Evolutionary conservation across 2,797 vertebrate species (phyloP).

Genomic region (Spondyliosoma cantharus): DNA sequence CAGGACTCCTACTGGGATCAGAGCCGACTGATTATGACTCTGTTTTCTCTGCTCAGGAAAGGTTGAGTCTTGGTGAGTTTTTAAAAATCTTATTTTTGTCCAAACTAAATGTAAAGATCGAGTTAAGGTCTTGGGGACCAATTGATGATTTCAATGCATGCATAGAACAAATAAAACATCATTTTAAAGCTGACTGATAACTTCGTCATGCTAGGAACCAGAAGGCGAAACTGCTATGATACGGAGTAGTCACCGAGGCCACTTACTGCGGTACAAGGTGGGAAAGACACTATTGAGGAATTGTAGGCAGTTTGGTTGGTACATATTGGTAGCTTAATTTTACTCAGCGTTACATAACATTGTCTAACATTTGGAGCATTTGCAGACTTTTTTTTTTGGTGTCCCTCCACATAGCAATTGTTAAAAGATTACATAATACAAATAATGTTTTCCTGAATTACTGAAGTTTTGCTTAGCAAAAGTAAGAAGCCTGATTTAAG

Average conservation of each 20-base stretch:
- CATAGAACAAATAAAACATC: not conserved
- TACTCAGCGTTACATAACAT: not conserved
- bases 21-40: not conserved
- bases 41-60: not conserved
- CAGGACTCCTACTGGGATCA: not conserved
- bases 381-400: not conserved
- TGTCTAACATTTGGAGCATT: not conserved
- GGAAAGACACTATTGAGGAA: not conserved
- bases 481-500: not conserved
- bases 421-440: too few species aligned
- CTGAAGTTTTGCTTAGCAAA: not conserved
- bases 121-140: fast-evolving
- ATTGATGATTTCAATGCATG: not conserved
- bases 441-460: not conserved
- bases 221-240: not conserved
- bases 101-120: not conserved
- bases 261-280: not conserved
- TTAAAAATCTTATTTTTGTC: not conserved
- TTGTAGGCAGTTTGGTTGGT: not conserved
- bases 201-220: not conserved
- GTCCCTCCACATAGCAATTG: not conserved
- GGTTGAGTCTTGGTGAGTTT: constrained; percentile 44
- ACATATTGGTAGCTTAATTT: not conserved
- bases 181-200: not conserved
- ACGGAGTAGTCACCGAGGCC: not conserved